phyloP scores from a whole-genome alignment of 2,113 vertebrate genomes.

The Apus apus region DNA sequence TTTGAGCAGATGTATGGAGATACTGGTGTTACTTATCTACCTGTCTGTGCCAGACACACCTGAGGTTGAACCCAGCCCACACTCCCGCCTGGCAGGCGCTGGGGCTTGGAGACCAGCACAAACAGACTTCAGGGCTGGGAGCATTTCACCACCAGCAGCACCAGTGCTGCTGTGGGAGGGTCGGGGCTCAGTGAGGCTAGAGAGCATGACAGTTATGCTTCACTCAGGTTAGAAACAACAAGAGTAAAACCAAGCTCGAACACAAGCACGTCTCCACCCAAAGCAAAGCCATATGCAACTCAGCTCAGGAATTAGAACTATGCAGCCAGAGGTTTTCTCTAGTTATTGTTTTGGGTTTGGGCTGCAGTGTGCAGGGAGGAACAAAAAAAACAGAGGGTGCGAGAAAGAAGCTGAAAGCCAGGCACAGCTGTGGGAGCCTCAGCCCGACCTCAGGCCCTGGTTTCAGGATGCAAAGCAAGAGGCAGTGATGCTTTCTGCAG shows the following conservation, averaged over 20 bases:
- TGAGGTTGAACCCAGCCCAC: neutral
- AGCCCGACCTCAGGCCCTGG: neutral
- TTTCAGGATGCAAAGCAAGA: neutral
- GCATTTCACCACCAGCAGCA: neutral
- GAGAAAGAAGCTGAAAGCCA: neutral
- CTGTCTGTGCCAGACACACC: neutral
- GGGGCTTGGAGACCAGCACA: neutral
- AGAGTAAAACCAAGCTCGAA: neutral
- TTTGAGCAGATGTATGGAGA: neutral
- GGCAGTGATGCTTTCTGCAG: neutral
- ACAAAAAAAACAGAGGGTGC: neutral
- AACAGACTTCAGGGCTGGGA: neutral
- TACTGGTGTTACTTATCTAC: neutral
- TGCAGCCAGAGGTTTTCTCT: constrained; percentile 64
- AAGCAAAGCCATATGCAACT: constrained; percentile 49
- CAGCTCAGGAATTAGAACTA: constrained; percentile 62
- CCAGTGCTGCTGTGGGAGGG: neutral
- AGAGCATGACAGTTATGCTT: neutral
- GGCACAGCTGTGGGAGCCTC: neutral
- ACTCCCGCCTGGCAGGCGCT: neutral
- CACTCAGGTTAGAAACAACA: constrained; percentile 30
- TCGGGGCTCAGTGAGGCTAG: accelerated
- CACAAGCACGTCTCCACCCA: constrained; percentile 8
- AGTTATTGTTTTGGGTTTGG: constrained; percentile 59
- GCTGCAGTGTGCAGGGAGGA: neutral